A percentile compares a stretch with the other conserved stretches of the same genome.
Conservation (phyloP, 1,140 invertebrate species). For the Drosophila nigromelanica region DNA sequence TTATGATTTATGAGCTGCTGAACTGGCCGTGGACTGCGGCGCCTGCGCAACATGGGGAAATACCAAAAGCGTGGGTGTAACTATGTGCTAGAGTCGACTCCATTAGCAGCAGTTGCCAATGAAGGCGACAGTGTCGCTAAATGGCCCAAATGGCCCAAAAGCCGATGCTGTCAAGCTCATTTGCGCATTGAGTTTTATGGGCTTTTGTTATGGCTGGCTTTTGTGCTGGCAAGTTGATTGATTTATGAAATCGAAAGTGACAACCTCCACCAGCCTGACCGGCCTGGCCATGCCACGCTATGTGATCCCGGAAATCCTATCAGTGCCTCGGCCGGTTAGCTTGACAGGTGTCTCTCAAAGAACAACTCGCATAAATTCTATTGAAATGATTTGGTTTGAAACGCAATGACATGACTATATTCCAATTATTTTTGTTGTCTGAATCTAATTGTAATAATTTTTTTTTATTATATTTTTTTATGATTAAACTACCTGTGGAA, state of each 20-base stretch:
- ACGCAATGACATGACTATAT: slow-evolving; percentile 37
- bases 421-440: slow-evolving; percentile 5
- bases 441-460: slow-evolving; percentile 32
- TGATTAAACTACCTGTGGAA: slow-evolving; percentile 40
- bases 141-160: slow-evolving; percentile 42
- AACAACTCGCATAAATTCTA: slow-evolving; percentile 38
- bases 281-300: slow-evolving; percentile 31
- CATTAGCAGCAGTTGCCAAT: slow-evolving; percentile 12
- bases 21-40: slow-evolving; percentile 13
- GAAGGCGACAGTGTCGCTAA: slow-evolving; percentile 46
- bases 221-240: slow-evolving; percentile 56
- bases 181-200: slow-evolving; percentile 37
- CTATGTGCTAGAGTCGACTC: slow-evolving; percentile 4
- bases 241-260: slow-evolving; percentile 52
- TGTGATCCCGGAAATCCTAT: slow-evolving; percentile 74
- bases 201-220: slow-evolving; percentile 35
- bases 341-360: slow-evolving; percentile 48
- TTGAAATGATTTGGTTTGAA: slow-evolving; percentile 25
- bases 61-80: slow-evolving; percentile 39
- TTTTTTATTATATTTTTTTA: slow-evolving; percentile 35
- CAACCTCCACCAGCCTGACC: slow-evolving; percentile 10
- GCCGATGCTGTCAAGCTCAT: slow-evolving; percentile 28
- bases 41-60: slow-evolving; percentile 45
- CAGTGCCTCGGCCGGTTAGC: neutral
- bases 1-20: slow-evolving; percentile 53